Evolutionary conservation across 2,888 invertebrate genomes (phyloP), one percentile per base, ranked within the genome.

Genomic region (Cantharis nigra): DNA sequence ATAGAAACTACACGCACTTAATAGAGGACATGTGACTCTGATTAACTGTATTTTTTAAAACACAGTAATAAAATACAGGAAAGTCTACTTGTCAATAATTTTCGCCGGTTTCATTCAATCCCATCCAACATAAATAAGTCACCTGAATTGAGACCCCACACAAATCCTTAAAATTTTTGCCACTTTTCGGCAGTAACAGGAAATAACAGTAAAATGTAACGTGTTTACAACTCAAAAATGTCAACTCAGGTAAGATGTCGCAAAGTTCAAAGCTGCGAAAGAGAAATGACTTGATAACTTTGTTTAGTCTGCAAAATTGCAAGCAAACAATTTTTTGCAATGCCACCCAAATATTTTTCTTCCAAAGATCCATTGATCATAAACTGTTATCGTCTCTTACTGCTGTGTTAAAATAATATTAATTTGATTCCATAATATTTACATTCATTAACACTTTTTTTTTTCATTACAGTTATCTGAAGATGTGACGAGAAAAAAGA

Each of bases 401-500:
- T n/a, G n/a, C n/a, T 49, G 7, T 49, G 1, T n/a, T 49, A 49
- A 49, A n/a, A 49, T 26, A 26, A 26, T n/a, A n/a, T 13, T 7
- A 33, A 33, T 1, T 13, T 33, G 10, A n/a, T 49, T 49, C n/a
- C 49, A 49, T 49, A 49, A 49, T 49, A 49, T 49, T 49, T 49
- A 9, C 49, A 49, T 49, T n/a, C n/a, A 49, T 49, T 49, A n/a
- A 49, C 49, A 49, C n/a, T 49, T 30, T 49, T 65, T 65, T 65
- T 73, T 88, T 85, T 20, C 20, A 88, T 91, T 90, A 23, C 91
- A 97, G 97, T 90, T 97, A 76, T 94, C 96, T 72, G 98, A 98
- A 85, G 96, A 96, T 85, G 96, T 98, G 62, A 91, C 93, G 81
- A 93, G 95, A 84, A 96, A 96, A 86, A 96, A 97, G 89, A 91